phyloP scores from a whole-genome alignment of 2,888 invertebrate species.

The Drosophila birchii region DNA sequence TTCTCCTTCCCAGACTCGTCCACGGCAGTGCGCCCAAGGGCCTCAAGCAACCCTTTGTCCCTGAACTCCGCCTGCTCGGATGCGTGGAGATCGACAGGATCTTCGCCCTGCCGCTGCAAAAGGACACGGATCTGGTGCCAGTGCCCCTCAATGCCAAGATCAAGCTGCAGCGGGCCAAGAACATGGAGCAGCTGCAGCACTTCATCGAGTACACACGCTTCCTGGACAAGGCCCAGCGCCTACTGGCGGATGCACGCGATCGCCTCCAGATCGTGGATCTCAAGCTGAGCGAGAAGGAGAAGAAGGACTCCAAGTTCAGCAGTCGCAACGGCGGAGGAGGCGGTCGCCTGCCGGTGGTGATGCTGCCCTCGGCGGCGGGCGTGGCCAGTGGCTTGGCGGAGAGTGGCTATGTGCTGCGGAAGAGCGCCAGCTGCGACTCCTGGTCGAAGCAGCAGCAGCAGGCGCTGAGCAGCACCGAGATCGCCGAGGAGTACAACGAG shows the following conservation, averaged over 20 bases:
- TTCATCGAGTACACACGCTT: constrained; percentile 91
- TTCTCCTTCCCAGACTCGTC: constrained; percentile 87
- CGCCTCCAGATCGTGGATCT: constrained; percentile 92
- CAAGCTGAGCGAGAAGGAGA: constrained; percentile 89
- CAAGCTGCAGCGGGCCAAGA: constrained; percentile 92
- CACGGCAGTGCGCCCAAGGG: constrained; percentile 95
- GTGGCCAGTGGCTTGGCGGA: constrained; percentile 81
- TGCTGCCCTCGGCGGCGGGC: constrained; percentile 84
- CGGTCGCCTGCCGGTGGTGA: constrained; percentile 82
- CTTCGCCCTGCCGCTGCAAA: constrained; percentile 92
- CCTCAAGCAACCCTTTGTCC: constrained; percentile 92
- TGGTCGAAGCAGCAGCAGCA: constrained; percentile 83
- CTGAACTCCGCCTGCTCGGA: constrained; percentile 92
- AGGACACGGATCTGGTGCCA: constrained; percentile 92
- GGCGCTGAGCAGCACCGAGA: constrained; percentile 85
- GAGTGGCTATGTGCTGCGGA: constrained; percentile 90
- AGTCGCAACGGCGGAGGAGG: constrained; percentile 83
- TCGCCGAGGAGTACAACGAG: constrained; percentile 95
- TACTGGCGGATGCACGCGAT: constrained; percentile 90
- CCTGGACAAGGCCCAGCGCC: constrained; percentile 90
- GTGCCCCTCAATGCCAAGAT: constrained; percentile 94
- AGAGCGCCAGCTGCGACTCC: constrained; percentile 92
- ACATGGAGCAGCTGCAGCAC: constrained; percentile 91
- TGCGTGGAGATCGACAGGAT: constrained; percentile 93
- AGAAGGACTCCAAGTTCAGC: constrained; percentile 84